Evolutionary conservation across 2,888 invertebrate species (phyloP), one percentile per base, ranked within the genome.

Genomic region (Harpalus rufipes): DNA sequence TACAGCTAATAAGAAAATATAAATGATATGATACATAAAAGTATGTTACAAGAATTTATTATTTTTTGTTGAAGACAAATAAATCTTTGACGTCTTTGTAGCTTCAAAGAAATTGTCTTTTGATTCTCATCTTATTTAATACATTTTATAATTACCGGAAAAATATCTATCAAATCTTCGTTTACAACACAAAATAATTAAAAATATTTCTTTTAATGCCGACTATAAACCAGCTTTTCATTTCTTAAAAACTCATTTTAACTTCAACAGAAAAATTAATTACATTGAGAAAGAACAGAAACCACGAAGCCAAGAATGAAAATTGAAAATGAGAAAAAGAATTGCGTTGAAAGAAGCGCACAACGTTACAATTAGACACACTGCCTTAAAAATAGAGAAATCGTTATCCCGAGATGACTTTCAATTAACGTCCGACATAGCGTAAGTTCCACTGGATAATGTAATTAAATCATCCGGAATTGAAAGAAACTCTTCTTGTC

Each of bases 261-360:
- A 74, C 72, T 74, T 74, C 44, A 74, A 74, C 72, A 74, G 41
- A 74, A 44, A 74, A 74, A 44, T 74, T 74, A 74, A 74, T 74
- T 74, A 74, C 72, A 74, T 41, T 18, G 12, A 74, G 18, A 74
- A 21, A 74, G 72, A 44, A 74, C 41, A 44, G 72, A 74, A 74
- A 18, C 72, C 44, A 41, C 18, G 21, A 41, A 74, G 18, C 39
- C 44, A 44, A 16, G 41, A 74, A 68, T 41, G 39, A 44, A 44
- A 74, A 74, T 74, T 74, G 72, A 74, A 74, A 74, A 74, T 74
- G n/a, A 44, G 72, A 74, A 74, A 74, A 16, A 44, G 41, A 74
- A 74, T 74, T 25, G 44, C 44, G 72, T 74, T 74, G 44, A 74
- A 74, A 74, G 72, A 74, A 14, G 72, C 44, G 72, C 72, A 44